Evolutionary conservation across 2,797 vertebrate genomes (phyloP).

Genomic region (Poeciliopsis gracilis): DNA sequence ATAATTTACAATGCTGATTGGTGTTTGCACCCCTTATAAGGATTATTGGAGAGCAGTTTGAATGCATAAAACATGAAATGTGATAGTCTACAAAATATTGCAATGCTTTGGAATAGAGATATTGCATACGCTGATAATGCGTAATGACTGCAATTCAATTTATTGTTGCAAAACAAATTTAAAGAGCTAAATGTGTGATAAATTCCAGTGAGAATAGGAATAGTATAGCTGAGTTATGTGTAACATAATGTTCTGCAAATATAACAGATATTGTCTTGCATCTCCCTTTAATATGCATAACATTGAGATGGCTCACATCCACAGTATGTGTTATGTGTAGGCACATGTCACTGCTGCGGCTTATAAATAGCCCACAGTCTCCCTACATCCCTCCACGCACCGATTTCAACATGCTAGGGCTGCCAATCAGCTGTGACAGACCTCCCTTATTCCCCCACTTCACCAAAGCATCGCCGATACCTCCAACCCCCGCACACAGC

Average conservation of each 20-base stretch:
- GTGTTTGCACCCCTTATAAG: background rate
- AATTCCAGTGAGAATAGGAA: background rate
- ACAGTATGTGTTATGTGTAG: conserved; percentile 14
- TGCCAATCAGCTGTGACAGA: conserved; percentile 61
- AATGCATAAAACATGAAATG: background rate
- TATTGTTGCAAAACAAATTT: background rate
- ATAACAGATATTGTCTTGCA: background rate
- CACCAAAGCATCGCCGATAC: background rate
- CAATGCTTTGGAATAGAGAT: background rate
- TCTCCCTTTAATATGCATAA: background rate
- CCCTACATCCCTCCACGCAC: conserved; percentile 52
- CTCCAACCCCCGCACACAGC: background rate
- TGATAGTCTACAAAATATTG: background rate
- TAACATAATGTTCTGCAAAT: background rate
- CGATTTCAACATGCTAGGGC: conserved; percentile 59
- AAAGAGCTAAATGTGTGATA: background rate
- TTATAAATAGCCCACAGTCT: conserved; percentile 68
- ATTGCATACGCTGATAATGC: background rate
- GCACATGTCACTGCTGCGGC: conserved; percentile 55
- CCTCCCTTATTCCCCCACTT: background rate
- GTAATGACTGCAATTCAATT: background rate
- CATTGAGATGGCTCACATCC: conserved; percentile 2
- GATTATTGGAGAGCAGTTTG: background rate
- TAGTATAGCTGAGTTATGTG: background rate
- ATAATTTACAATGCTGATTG: too few species aligned